Conservation (phyloP, 2,797 vertebrate genomes). For the Odontamblyopus lacepedii region DNA sequence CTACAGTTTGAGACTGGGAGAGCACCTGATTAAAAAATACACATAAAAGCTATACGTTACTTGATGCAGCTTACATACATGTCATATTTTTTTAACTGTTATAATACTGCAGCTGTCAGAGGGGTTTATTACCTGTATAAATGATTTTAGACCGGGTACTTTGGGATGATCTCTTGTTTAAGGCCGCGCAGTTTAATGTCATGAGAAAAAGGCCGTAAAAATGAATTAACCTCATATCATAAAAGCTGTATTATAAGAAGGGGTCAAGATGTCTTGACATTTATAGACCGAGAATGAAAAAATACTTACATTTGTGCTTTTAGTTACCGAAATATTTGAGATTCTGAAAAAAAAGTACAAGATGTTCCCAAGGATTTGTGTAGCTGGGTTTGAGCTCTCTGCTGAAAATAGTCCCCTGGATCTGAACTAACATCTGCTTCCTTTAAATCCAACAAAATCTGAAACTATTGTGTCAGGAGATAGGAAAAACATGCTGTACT, state of each 20-base stretch:
- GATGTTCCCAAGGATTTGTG: not conserved
- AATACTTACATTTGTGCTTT: not conserved
- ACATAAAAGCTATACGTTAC: not conserved
- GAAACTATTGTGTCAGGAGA: not conserved
- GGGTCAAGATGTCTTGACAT: not conserved
- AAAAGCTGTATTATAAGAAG: not conserved
- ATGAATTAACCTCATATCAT: not conserved
- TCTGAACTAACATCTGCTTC: not conserved
- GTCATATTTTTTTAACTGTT: not conserved
- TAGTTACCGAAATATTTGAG: not conserved
- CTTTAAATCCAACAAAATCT: slow-evolving; percentile 1
- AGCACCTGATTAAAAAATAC: not conserved
- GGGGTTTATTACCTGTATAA: not conserved
- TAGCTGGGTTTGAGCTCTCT: not conserved
- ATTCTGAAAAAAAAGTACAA: not conserved
- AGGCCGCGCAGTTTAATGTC: not conserved
- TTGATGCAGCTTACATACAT: too few species aligned
- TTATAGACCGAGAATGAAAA: not conserved
- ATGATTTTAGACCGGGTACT: not conserved
- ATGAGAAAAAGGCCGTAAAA: not conserved
- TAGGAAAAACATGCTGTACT: not conserved
- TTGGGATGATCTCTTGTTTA: not conserved
- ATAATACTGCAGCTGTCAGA: not conserved
- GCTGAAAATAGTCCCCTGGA: not conserved
- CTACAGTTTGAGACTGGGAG: not conserved